Conservation (phyloP, 2,888 invertebrate species). For the Sialis fuliginosa region DNA sequence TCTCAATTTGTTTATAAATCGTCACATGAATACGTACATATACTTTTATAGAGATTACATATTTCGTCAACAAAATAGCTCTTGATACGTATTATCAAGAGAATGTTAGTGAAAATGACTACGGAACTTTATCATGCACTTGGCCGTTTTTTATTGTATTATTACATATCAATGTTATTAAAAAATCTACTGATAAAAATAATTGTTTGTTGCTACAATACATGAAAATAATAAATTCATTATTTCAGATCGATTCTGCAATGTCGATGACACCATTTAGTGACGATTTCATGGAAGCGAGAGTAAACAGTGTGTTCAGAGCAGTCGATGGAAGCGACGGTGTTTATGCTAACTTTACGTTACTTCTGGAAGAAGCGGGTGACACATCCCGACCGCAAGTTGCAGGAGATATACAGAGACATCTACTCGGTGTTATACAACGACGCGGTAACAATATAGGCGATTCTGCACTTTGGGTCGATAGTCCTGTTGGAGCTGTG, state of each 20-base stretch:
- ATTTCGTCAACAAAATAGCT: no score
- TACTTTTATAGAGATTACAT: no score
- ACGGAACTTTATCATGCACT: no score
- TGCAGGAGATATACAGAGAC: slow-evolving; percentile 62
- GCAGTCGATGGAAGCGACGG: slow-evolving; percentile 52
- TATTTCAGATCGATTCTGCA: slow-evolving; percentile 65
- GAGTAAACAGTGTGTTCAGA: slow-evolving; percentile 60
- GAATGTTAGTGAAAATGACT: no score
- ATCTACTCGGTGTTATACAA: slow-evolving; percentile 66
- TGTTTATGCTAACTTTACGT: slow-evolving; percentile 70
- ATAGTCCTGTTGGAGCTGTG: slow-evolving; percentile 62
- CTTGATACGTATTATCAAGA: no score
- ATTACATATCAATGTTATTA: no score
- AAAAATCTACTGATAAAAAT: no score
- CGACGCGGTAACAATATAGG: slow-evolving; percentile 77
- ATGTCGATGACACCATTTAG: slow-evolving; percentile 87
- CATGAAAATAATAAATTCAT: no score
- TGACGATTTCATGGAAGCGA: slow-evolving; percentile 66
- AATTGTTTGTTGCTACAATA: no score
- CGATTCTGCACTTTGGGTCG: slow-evolving; percentile 69
- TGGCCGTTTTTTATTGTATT: no score
- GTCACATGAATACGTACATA: no score
- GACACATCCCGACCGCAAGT: slow-evolving; percentile 51
- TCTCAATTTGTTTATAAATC: no score
- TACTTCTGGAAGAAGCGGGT: slow-evolving; percentile 59